Percentiles rank a stretch among this genome's conserved stretches.
Evolutionary conservation across 2,113 vertebrate genomes (phyloP).

Genomic region (Plectropomus leopardus): DNA sequence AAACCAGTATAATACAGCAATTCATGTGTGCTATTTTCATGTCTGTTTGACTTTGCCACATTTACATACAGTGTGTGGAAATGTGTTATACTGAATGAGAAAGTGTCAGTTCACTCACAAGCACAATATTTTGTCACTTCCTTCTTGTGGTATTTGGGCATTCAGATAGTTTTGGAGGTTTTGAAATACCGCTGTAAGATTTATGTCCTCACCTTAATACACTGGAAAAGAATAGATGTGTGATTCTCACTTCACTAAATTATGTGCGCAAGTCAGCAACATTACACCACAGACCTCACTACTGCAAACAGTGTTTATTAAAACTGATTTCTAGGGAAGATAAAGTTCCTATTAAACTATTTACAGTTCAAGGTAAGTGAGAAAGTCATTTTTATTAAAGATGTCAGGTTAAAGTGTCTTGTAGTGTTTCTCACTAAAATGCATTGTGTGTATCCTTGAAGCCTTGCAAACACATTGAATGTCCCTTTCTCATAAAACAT

Average conservation of each 20-base stretch:
- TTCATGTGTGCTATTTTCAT: not conserved
- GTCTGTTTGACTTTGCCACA: not conserved
- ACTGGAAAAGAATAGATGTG: not conserved
- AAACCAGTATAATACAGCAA: not conserved
- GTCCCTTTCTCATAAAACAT: not conserved
- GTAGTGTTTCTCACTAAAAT: not conserved
- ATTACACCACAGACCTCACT: not conserved
- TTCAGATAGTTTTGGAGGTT: not conserved
- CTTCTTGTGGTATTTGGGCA: not conserved
- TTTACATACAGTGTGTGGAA: not conserved
- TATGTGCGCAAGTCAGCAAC: not conserved
- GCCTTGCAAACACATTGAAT: not conserved
- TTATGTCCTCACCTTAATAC: not conserved
- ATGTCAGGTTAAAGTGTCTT: not conserved
- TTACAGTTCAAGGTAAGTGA: not conserved
- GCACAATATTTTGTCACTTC: constrained; percentile 1
- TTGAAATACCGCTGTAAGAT: not conserved
- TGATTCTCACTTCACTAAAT: not conserved
- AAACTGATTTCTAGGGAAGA: not conserved
- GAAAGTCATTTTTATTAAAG: not conserved
- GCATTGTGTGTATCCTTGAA: not conserved
- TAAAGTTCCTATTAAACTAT: not conserved
- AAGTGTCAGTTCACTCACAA: not conserved
- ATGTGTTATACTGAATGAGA: not conserved
- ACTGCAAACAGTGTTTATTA: not conserved